Percentiles rank a stretch among this genome's conserved stretches.
Conservation (phyloP, 2,113 vertebrate species). For the Salvelinus alpinus region DNA sequence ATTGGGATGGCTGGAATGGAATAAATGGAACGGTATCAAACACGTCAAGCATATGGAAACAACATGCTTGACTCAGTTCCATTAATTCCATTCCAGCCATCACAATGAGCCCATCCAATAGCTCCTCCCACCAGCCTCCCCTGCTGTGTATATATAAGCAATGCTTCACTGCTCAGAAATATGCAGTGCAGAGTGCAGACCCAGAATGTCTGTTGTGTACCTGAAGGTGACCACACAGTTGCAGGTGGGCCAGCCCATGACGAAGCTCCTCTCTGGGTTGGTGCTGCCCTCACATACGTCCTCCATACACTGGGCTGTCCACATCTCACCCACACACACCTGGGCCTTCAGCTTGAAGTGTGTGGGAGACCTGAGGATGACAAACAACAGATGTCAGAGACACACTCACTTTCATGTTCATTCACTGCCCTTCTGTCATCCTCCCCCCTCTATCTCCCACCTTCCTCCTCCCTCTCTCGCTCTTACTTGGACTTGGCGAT, state of each 20-base stretch:
- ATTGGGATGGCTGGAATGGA: too few species aligned
- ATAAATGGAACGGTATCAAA: too few species aligned
- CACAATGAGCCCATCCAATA: too few species aligned
- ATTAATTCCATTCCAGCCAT: too few species aligned
- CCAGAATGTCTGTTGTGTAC: conserved; percentile 60
- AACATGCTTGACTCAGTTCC: too few species aligned
- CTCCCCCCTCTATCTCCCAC: neutral
- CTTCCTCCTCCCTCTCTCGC: neutral
- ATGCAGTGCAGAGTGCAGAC: too few species aligned
- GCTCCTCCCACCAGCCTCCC: too few species aligned
- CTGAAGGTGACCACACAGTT: conserved; percentile 94
- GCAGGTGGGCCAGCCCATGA: conserved; percentile 94
- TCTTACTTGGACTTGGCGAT: conserved; percentile 69
- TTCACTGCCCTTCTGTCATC: neutral
- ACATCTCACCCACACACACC: conserved; percentile 86
- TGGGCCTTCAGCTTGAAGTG: conserved; percentile 87
- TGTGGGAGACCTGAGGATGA: conserved; percentile 60
- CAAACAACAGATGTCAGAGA: neutral
- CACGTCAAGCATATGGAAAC: too few species aligned
- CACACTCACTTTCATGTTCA: neutral
- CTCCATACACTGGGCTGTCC: conserved; percentile 88
- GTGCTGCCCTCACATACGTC: conserved; percentile 93
- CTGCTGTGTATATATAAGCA: too few species aligned
- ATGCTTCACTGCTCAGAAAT: too few species aligned
- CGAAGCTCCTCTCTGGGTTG: conserved; percentile 83